Evolutionary conservation across 2,888 invertebrate genomes (phyloP), one percentile per base, ranked within the genome.

Genomic region (Hyalella azteca): DNA sequence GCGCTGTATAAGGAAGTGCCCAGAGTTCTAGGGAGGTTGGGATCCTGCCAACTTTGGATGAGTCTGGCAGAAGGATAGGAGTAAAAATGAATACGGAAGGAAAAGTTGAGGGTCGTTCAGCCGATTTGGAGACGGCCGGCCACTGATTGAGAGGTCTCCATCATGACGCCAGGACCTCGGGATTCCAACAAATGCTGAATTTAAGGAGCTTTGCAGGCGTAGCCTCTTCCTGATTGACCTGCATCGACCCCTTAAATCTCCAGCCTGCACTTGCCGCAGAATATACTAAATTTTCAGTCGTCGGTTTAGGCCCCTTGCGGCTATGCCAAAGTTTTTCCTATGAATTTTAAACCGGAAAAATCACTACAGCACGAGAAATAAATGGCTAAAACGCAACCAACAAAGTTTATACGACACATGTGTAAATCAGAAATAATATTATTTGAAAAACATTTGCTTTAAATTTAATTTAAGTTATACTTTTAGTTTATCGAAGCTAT

Each of bases 211-310:
- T 66, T 36, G 32, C 36, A n/a, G 36, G 66, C 66, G 32, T 66
- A 36, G 36, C 36, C 66, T 19, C 66, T 66, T 36, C 19, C 66
- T 66, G 66, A 66, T 66, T 36, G 66, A 66, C 66, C 36, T 66
- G 66, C 32, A 66, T 15, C 54, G 22, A 13, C 22, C 54, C 54
- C 19, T 54, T 26, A 54, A 54, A 26, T 54, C 54, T 54, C 29
- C n/a, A n/a, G n/a, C n/a, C n/a, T n/a, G n/a, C n/a, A n/a, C n/a
- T n/a, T n/a, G n/a, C n/a, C n/a, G n/a, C n/a, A n/a, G n/a, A n/a
- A n/a, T n/a, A n/a, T n/a, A n/a, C n/a, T n/a, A n/a, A n/a, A n/a
- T n/a, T n/a, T n/a, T n/a, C n/a, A n/a, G n/a, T n/a, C n/a, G n/a
- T n/a, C n/a, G n/a, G n/a, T n/a, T n/a, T n/a, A n/a, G n/a, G n/a